These are phyloP conservation scores for Drosophila maculinotata DNA, from an alignment of 2,888 invertebrate species.

Conservation along the genomic window DNA sequence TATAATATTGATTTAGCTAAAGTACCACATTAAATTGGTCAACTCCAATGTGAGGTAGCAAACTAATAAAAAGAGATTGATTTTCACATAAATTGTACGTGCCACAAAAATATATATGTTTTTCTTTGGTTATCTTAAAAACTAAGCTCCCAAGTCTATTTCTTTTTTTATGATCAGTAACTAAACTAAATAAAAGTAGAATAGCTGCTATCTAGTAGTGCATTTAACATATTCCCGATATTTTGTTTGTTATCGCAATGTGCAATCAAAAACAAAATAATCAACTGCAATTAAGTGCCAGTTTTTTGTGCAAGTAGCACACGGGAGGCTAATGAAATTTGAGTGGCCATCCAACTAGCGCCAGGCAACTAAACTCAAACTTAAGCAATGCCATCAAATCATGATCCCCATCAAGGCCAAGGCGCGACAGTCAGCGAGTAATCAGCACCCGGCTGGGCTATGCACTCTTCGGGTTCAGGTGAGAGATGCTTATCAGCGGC, in stretches of 20 bases:
- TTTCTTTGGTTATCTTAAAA: too few relatives aligned
- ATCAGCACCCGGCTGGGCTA: conserved; percentile 56
- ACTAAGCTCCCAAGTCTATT: too few relatives aligned
- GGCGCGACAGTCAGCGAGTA: conserved; percentile 65
- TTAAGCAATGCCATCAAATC: conserved; percentile 58
- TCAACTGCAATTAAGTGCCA: conserved; percentile 49
- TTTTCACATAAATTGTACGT: too few relatives aligned
- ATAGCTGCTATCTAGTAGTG: not conserved
- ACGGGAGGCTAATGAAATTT: conserved; percentile 66
- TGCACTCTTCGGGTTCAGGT: conserved; percentile 27
- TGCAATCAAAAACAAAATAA: conserved; percentile 54
- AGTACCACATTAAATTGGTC: too few relatives aligned
- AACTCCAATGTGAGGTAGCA: too few relatives aligned
- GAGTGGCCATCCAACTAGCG: conserved; percentile 52
- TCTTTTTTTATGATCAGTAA: too few relatives aligned
- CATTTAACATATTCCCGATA: conserved; percentile 13
- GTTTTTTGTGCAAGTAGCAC: conserved; percentile 60
- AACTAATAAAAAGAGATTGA: too few relatives aligned
- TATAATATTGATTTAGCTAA: too few relatives aligned
- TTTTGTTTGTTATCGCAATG: conserved; percentile 29
- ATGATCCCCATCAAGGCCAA: conserved; percentile 71
- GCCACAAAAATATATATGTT: too few relatives aligned
- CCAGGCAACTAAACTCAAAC: conserved; percentile 24
- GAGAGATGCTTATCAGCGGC: conserved; percentile 68
- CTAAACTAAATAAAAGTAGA: too few relatives aligned